A percentile compares a stretch with the other conserved stretches of the same genome.
phyloP scores from a whole-genome alignment of 2,113 vertebrate genomes.

The Pogona vitticeps region DNA sequence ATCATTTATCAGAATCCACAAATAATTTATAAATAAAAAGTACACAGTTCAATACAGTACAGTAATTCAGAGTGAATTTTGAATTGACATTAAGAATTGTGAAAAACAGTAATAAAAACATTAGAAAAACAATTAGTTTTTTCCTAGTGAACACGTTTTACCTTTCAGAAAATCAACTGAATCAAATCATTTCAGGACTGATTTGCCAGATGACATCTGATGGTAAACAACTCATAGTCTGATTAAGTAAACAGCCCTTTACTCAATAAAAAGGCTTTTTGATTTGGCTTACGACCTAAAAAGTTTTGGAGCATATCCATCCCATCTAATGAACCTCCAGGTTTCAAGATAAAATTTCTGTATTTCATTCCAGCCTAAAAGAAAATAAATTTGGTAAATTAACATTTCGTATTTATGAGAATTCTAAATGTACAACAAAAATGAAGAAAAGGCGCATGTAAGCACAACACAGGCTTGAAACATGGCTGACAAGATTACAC shows the following conservation, averaged over 20 bases:
- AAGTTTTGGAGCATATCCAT: constrained; percentile 90
- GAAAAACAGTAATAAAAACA: constrained; percentile 45
- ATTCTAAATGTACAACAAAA: constrained; percentile 41
- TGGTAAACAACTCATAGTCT: constrained; percentile 52
- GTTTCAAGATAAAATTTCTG: constrained; percentile 88
- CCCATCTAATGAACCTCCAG: constrained; percentile 90
- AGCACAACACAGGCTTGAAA: not conserved
- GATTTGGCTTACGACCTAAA: constrained; percentile 85
- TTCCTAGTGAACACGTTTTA: constrained; percentile 2
- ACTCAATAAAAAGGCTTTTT: constrained; percentile 90
- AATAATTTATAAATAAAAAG: constrained; percentile 31
- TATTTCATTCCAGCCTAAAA: constrained; percentile 91
- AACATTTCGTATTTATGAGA: constrained; percentile 51
- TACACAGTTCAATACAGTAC: constrained; percentile 14
- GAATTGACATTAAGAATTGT: not conserved
- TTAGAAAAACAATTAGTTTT: not conserved
- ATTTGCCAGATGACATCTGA: constrained; percentile 43
- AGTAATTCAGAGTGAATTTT: not conserved
- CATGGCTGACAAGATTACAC: not conserved
- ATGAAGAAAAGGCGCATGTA: not conserved
- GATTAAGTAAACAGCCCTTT: constrained; percentile 83
- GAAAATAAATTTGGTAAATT: constrained; percentile 65
- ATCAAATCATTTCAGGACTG: constrained; percentile 50
- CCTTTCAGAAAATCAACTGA: constrained; percentile 51
- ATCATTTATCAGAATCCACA: constrained; percentile 18